Base-by-base conservation (phyloP, 2,113 vertebrate species). In the Fregata magnificens region DNA sequence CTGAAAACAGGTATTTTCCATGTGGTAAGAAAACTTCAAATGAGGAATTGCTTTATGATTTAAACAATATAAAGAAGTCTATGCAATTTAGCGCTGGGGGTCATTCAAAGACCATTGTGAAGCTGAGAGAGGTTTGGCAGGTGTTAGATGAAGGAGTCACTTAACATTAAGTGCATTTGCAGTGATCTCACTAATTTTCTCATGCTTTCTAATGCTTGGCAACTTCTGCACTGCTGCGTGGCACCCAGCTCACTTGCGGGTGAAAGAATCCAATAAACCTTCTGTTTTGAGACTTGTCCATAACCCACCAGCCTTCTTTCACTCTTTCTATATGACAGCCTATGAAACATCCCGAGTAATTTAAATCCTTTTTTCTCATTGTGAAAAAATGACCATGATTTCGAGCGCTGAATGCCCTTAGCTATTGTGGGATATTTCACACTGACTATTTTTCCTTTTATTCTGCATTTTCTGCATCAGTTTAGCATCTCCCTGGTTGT, bases 341-440 rank as follows among this genome's bases (percentile, higher is more conserved):
- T 3, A 2, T 40, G 11, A 88, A 82, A 45, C 34, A 82, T 7
- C 31, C 15, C 0, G 1, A 7, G 1, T 49, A 7, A 24, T 18
- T 69, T 9, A 28, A 81, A 49, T 28, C 2, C 1, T 40, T 44
- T 73, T 69, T 82, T 7, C 44, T 59, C 69, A 3, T 4, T 25
- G 24, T 13, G 6, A 25, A 59, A 86, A 78, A 58, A 50, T 3
- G 9, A 11, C 5, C 26, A 8, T 7, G 13, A 62, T 40, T 77
- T 55, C 4, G 1, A 66, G 25, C 3, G 1, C 26, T 9, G 18
- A 61, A 36, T 17, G 50, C 0, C 0, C 26, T 71, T 45, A 40
- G 53, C 53, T 86, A 1, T 17, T 32, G 31, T 10, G 34, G 34
- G 22, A 31, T 49, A 13, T 4, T 28, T 56, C 58, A 58, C 31